Evolutionary conservation across 2,113 vertebrate species (phyloP), one percentile per base, ranked within the genome.

Genomic region (Passerina amoena): DNA sequence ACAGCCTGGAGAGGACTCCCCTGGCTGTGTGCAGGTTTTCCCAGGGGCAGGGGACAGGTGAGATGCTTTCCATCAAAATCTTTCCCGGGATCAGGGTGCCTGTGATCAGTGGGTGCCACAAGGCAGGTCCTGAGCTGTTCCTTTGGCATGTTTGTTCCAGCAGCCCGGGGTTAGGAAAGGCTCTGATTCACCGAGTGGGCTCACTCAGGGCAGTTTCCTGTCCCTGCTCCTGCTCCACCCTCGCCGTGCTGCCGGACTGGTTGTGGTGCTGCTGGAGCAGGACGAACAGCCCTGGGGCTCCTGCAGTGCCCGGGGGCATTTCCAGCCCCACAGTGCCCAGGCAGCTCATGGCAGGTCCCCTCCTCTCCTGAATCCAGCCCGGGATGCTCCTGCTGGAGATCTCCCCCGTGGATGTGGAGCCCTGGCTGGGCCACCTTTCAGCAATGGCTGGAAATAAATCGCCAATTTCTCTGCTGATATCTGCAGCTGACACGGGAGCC

Each of bases 81-180:
- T 75, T 11, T 20, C 11, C 20, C 0, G 0, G 9, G 33, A 63
- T 78, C 72, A 27, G 68, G 16, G 28, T 0, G 1, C 61, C 0
- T 0, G 1, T 38, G 20, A 6, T 1, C 35, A 2, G 27, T 9
- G 37, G 53, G 63, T 69, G 80, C 63, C 60, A 15, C 82, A 14
- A 12, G 17, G 31, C 69, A 20, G 73, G 30, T 44, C 44, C 24
- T 37, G 92, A 95, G 65, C 75, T 87, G 87, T 45, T 82, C 50
- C 72, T 38, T 18, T 7, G 64, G 40, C 21, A 16, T 73, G 72
- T 86, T 91, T 22, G 30, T 45, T 61, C 81, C 50, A 14, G 42
- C 57, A 66, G 59, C 30, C 8, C 0, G 0, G 37, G 53, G 3
- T 79, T 59, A 42, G 75, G 88, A 80, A 63, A 80, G 82, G 86